Percentiles rank a stretch among this genome's conserved stretches.
phyloP scores from a whole-genome alignment of 2,113 vertebrate species.

The Scomber scombrus region DNA sequence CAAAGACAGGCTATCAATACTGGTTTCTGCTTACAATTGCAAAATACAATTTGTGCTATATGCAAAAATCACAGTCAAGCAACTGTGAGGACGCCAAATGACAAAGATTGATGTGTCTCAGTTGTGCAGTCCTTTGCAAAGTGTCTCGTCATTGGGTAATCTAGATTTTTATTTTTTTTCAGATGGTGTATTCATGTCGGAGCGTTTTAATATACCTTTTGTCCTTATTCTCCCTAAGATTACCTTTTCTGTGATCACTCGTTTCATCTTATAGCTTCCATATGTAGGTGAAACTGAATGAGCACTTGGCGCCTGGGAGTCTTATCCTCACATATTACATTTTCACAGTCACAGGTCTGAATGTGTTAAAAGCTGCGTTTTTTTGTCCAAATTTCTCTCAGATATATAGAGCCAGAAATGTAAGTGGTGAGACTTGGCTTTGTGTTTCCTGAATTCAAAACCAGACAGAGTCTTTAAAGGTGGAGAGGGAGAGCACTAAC shows the following conservation, averaged over 20 bases:
- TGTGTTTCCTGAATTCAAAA: constrained; percentile 3
- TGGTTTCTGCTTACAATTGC: too few species aligned
- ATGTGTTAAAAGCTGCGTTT: constrained; percentile 20
- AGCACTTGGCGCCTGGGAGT: constrained; percentile 2
- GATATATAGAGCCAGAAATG: constrained; percentile 1
- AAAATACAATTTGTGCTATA: too few species aligned
- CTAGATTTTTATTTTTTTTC: too few species aligned
- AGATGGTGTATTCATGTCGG: too few species aligned
- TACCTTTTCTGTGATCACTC: not conserved
- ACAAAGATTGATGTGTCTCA: too few species aligned
- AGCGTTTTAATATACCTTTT: too few species aligned
- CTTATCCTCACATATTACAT: not conserved
- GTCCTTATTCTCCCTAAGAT: not conserved
- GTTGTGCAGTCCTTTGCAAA: too few species aligned
- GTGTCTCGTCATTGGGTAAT: too few species aligned
- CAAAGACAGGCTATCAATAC: too few species aligned
- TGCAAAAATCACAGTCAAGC: too few species aligned
- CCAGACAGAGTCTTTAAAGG: constrained; percentile 19
- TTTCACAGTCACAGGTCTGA: constrained; percentile 8
- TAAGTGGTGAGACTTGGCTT: constrained; percentile 7
- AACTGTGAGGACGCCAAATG: too few species aligned
- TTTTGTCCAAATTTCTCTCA: constrained; percentile 9
- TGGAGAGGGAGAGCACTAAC: not conserved
- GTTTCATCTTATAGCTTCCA: constrained; percentile 31
- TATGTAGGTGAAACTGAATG: constrained; percentile 9